These are phyloP conservation scores for Trogon melanurus DNA, from an alignment of 2,113 vertebrate species.

Conservation along the genomic window DNA sequence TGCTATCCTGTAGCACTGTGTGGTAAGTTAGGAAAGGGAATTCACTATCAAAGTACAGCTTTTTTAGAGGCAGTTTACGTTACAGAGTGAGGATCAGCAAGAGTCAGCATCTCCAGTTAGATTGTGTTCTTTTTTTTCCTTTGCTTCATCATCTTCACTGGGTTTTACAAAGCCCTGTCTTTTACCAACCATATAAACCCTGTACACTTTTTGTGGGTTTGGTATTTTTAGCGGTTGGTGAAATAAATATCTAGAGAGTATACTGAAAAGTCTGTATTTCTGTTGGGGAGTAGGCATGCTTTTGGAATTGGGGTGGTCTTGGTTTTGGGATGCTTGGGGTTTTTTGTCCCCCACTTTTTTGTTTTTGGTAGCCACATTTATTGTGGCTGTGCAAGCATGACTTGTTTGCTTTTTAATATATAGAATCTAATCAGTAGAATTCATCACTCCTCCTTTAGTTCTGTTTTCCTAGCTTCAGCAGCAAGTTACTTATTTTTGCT, in stretches of 20 bases:
- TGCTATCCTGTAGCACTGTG: fast-evolving
- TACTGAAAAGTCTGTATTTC: neutral
- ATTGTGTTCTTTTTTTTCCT: neutral
- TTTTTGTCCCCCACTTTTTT: neutral
- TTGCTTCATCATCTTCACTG: neutral
- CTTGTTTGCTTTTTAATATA: neutral
- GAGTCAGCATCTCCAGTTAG: neutral
- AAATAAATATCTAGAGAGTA: neutral
- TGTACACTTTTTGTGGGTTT: neutral
- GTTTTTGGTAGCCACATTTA: neutral
- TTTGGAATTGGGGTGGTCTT: neutral
- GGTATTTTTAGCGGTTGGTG: neutral
- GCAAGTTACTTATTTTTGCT: neutral
- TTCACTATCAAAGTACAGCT: neutral
- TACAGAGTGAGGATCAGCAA: neutral
- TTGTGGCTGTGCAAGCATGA: neutral
- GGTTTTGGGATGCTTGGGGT: neutral
- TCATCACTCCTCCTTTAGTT: neutral
- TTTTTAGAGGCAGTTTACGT: neutral
- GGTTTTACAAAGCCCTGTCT: neutral
- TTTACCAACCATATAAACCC: neutral
- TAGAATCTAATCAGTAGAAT: neutral
- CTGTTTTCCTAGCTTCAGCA: neutral
- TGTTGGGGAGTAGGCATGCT: neutral
- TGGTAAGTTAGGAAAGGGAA: neutral